Evolutionary conservation across 1,140 invertebrate genomes (phyloP).

Genomic region (Anastatus disparis): DNA sequence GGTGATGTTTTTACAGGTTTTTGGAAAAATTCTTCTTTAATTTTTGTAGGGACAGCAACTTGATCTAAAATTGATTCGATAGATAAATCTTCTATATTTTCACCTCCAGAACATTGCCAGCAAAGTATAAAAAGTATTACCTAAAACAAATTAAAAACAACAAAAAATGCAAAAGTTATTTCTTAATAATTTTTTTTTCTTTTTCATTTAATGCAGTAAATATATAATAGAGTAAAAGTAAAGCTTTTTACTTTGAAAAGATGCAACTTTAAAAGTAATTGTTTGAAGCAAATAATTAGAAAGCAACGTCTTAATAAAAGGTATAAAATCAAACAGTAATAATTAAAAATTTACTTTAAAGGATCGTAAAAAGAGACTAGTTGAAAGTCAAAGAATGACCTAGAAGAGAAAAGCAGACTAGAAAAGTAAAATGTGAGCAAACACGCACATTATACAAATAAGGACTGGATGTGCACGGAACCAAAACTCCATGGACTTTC

Average conservation of each 20-base stretch:
- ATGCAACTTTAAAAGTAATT: too few relatives aligned
- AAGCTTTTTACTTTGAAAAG: too few relatives aligned
- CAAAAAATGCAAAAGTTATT: too few relatives aligned
- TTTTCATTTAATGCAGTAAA: too few relatives aligned
- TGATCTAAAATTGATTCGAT: slow-evolving; percentile 53
- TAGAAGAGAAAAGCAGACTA: slow-evolving; percentile 59
- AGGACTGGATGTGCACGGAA: slow-evolving; percentile 65
- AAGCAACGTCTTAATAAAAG: slow-evolving; percentile 2
- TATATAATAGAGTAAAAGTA: too few relatives aligned
- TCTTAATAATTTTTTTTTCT: too few relatives aligned
- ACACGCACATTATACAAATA: slow-evolving; percentile 51
- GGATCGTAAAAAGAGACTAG: neutral
- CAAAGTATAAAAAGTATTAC: slow-evolving; percentile 55
- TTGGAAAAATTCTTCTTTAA: slow-evolving; percentile 44
- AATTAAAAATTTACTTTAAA: slow-evolving; percentile 10
- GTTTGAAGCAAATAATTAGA: too few relatives aligned
- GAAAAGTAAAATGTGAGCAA: slow-evolving; percentile 63
- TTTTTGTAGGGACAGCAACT: slow-evolving; percentile 55
- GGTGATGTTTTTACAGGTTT: slow-evolving; percentile 24
- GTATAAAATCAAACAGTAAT: slow-evolving; percentile 2
- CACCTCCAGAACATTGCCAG: slow-evolving; percentile 51
- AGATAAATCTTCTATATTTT: slow-evolving; percentile 33
- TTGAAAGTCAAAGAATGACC: slow-evolving; percentile 48
- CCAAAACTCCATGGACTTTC: slow-evolving; percentile 64
- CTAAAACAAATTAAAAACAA: slow-evolving; percentile 49